Conservation (phyloP, 1,140 invertebrate species). For the Theocolax elegans region DNA sequence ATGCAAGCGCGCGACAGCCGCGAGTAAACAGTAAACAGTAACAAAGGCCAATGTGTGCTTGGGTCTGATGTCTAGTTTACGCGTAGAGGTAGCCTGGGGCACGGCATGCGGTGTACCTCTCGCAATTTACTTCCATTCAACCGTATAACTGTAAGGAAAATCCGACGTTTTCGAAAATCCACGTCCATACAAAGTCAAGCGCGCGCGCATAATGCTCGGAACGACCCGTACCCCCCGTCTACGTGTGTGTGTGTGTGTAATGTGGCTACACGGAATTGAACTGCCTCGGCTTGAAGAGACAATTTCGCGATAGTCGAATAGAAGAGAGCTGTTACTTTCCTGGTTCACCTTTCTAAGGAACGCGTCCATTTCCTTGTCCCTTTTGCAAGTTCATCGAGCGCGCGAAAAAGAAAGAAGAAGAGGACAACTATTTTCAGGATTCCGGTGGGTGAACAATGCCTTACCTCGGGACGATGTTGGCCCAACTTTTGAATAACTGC, state of each 20-base stretch:
- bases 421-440: conserved; percentile 2
- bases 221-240: conserved; percentile 8
- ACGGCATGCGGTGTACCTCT: not conserved
- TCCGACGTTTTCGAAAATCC: not conserved
- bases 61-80: conserved; percentile 42
- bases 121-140: not conserved
- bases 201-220: not conserved
- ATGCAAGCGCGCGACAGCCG: not conserved
- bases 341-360: not conserved
- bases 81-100: conserved; percentile 13
- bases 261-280: conserved; percentile 23
- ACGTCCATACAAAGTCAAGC: conserved; percentile 4
- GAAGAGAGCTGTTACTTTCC: not conserved
- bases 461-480: conserved; percentile 48
- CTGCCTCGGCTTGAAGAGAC: conserved; percentile 13
- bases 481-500: conserved; percentile 57
- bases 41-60: conserved; percentile 1
- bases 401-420: not conserved
- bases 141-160: not conserved
- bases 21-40: conserved; percentile 7
- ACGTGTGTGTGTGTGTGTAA: too few relatives aligned
- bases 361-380: not conserved
- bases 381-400: too few relatives aligned
- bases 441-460: not conserved
- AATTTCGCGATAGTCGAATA: conserved; percentile 15